phyloP scores from a whole-genome alignment of 2,797 vertebrate species.

The Molossus molossus region DNA sequence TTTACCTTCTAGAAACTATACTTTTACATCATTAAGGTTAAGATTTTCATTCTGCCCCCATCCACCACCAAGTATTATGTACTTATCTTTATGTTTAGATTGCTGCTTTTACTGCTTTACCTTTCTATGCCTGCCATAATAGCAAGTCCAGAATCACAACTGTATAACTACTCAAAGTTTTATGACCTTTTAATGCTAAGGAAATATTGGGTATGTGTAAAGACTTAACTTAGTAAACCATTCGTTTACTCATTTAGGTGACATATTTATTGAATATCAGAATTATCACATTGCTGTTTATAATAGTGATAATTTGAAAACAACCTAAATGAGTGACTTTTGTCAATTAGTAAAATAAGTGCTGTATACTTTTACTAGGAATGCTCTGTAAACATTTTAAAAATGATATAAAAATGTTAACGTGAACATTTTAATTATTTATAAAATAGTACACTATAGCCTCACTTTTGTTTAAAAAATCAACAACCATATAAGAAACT shows the following conservation, averaged over 20 bases:
- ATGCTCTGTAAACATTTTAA: constrained; percentile 26
- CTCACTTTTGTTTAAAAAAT: constrained; percentile 39
- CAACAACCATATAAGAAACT: not conserved
- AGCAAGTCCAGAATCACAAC: not conserved
- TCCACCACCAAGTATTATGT: not conserved
- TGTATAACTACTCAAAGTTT: constrained; percentile 1
- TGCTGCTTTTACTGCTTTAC: constrained; percentile 55
- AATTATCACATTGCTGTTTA: constrained; percentile 34
- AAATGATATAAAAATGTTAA: constrained; percentile 55
- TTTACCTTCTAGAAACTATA: not conserved
- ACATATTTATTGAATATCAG: constrained; percentile 56
- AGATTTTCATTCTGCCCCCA: constrained; percentile 11
- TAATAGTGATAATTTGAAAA: constrained; percentile 58
- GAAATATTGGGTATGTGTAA: constrained; percentile 31
- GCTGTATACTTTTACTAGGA: constrained; percentile 14
- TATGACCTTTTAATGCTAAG: constrained; percentile 36
- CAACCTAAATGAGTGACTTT: constrained; percentile 8
- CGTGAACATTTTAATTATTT: constrained; percentile 31
- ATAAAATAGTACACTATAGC: not conserved
- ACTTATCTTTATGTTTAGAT: constrained; percentile 42
- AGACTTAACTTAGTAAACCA: constrained; percentile 51
- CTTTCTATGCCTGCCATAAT: not conserved
- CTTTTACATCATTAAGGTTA: not conserved
- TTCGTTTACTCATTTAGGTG: constrained; percentile 43
- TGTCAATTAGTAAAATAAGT: constrained; percentile 46